phyloP scores from a whole-genome alignment of 2,888 invertebrate species.

The Hecatera dysodea region DNA sequence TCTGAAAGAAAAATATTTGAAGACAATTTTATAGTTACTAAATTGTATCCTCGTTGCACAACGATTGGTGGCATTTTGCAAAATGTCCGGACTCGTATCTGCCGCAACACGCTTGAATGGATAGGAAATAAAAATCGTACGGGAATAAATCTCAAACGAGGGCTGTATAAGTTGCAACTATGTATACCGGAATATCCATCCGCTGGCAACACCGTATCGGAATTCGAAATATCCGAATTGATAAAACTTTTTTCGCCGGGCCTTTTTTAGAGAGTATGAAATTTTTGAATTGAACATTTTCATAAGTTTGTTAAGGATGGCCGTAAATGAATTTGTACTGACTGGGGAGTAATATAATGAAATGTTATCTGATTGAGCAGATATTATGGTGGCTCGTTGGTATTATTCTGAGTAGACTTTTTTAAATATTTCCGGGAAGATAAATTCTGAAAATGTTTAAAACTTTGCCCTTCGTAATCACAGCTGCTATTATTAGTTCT shows the following conservation, averaged over 20 bases:
- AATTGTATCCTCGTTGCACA: constrained; percentile 38
- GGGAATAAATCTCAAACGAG: constrained; percentile 71
- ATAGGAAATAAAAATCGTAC: constrained; percentile 74
- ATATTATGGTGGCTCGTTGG: background rate
- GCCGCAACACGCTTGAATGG: constrained; percentile 66
- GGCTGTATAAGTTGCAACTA: constrained; percentile 68
- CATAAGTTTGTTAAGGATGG: constrained; percentile 24
- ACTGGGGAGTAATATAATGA: background rate
- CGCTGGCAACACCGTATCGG: constrained; percentile 51
- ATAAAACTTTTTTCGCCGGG: constrained; percentile 46
- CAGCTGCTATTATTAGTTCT: background rate
- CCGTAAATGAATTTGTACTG: constrained; percentile 1
- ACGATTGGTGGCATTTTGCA: constrained; percentile 57
- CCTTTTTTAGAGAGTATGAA: constrained; percentile 19
- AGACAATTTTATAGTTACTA: constrained; percentile 18
- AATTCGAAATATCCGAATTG: constrained; percentile 55
- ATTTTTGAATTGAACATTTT: constrained; percentile 31
- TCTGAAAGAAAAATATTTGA: background rate
- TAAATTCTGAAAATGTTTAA: background rate
- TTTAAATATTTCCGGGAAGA: background rate
- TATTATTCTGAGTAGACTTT: too few species aligned
- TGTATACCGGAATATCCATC: constrained; percentile 58
- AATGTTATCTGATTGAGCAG: background rate
- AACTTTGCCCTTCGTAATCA: background rate
- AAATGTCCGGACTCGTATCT: constrained; percentile 59